phyloP scores from a whole-genome alignment of 2,888 invertebrate genomes.

The Epiperipatus broadwayi region DNA sequence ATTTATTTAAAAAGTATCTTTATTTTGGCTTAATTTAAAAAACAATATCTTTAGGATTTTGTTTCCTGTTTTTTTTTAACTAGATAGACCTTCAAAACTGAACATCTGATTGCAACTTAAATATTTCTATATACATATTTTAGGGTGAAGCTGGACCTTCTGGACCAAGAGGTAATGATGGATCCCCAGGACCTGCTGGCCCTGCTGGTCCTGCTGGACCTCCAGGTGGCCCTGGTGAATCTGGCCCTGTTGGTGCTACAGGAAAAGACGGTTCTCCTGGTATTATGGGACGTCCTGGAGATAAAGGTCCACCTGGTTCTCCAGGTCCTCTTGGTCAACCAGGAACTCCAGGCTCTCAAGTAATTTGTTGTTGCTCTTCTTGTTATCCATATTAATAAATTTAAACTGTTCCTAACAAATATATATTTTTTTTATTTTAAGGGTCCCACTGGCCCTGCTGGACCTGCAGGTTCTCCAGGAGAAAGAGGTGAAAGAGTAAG shows the following conservation, averaged over 20 bases:
- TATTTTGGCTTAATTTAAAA: not conserved
- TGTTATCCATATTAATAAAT: slow-evolving; percentile 6
- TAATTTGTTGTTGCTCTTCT: slow-evolving; percentile 25
- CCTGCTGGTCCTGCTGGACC: slow-evolving; percentile 35
- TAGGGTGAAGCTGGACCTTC: slow-evolving; percentile 40
- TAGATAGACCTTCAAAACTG: no score
- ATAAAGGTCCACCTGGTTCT: slow-evolving; percentile 49
- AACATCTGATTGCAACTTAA: no score
- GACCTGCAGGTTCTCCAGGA: slow-evolving; percentile 49
- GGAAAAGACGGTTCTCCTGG: slow-evolving; percentile 36
- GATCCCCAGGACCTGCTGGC: slow-evolving; percentile 47
- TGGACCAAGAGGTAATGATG: slow-evolving; percentile 49
- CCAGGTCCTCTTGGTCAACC: slow-evolving; percentile 42
- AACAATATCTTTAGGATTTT: no score
- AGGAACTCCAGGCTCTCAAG: slow-evolving; percentile 49
- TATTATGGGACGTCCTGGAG: slow-evolving; percentile 49
- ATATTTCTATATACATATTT: no score
- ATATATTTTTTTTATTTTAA: slow-evolving; percentile 16
- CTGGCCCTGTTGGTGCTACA: slow-evolving; percentile 30
- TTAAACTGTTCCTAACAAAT: slow-evolving; percentile 10
- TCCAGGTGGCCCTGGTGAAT: slow-evolving; percentile 41
- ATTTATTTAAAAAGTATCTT: not conserved
- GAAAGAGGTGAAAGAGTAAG: slow-evolving; percentile 44
- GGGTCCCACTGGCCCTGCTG: slow-evolving; percentile 57
- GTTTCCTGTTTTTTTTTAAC: no score